A percentile compares a stretch with the other conserved stretches of the same genome.
Evolutionary conservation across 2,113 vertebrate species (phyloP).

Genomic region (Neotoma lepida): DNA sequence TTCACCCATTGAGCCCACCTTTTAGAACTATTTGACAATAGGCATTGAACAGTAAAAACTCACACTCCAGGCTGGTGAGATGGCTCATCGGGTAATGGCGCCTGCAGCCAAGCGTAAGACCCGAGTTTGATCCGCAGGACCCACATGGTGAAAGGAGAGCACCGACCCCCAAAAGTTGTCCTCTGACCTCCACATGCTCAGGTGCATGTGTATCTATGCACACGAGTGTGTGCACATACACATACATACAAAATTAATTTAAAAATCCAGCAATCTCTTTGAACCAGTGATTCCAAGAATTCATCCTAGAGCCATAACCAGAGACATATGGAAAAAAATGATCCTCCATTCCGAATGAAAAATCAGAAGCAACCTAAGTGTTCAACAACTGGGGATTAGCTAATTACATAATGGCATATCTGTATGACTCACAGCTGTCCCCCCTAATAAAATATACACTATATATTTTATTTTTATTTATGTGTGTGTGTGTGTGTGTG

Average conservation of each 20-base stretch:
- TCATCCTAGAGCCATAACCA: neutral
- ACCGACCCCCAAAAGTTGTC: neutral
- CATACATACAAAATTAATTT: neutral
- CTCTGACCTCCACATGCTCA: neutral
- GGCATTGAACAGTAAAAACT: neutral
- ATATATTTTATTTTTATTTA: neutral
- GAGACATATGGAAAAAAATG: neutral
- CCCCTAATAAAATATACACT: neutral
- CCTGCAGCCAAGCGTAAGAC: too few species aligned
- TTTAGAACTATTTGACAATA: neutral
- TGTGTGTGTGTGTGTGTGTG: neutral
- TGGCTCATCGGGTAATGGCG: neutral
- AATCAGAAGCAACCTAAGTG: slow-evolving; percentile 14
- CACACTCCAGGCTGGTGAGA: neutral
- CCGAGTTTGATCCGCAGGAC: neutral
- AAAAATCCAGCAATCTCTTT: neutral
- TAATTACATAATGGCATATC: neutral
- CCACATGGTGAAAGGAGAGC: neutral
- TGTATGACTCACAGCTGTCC: neutral
- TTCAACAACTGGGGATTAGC: neutral
- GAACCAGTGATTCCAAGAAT: slow-evolving; percentile 10
- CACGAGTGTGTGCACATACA: neutral
- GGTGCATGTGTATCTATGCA: too few species aligned
- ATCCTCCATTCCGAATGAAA: neutral
- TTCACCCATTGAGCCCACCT: neutral